Evolutionary conservation across 2,888 invertebrate genomes (phyloP), one percentile per base, ranked within the genome.

Genomic region (Ichneumoninae sp.): DNA sequence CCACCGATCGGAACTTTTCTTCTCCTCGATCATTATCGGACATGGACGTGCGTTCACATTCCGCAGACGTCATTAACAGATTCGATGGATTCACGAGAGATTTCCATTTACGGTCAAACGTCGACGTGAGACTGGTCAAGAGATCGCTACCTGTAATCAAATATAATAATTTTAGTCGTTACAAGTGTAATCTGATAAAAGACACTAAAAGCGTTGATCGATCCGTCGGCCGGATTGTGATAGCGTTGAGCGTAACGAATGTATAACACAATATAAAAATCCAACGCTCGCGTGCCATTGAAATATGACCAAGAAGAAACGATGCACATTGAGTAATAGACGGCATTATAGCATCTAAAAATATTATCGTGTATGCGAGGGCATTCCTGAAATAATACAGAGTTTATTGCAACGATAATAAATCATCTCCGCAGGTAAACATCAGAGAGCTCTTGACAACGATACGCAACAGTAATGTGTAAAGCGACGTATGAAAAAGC

Each of bases 91-190:
- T 96, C 92, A 96, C 95, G 91, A 96, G 94, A 90, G 96, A 96
- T 90, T 96, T 96, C 94, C 97, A 95, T 94, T 98, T 98, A 92
- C 97, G 96, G 93, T 98, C 98, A 94, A 98, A 96, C 83, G 97
- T 96, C 92, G 96, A 97, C 89, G 97, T 98, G 92, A 98, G 96
- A 90, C 96, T 96, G 92, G 97, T 96, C 94, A 98, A 95, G 90
- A 98, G 96, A 95, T 98, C 97, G 92, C 97, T 96, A 94, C 97
- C 98, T 98, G 95, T 79, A 95, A 95, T 1, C 82, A 85, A 81
- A 81, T 50, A n/a, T 22, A 63, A 44, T 30, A 47, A 2, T 40
- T 71, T 65, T 7, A 80, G 10, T 36, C 63, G 36, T 63, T 19
- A 52, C 33, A 50, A 7, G 26, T 33, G 16, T 19, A 19, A n/a